Conservation (phyloP, 2,888 invertebrate species). For the Cephus runcator region DNA sequence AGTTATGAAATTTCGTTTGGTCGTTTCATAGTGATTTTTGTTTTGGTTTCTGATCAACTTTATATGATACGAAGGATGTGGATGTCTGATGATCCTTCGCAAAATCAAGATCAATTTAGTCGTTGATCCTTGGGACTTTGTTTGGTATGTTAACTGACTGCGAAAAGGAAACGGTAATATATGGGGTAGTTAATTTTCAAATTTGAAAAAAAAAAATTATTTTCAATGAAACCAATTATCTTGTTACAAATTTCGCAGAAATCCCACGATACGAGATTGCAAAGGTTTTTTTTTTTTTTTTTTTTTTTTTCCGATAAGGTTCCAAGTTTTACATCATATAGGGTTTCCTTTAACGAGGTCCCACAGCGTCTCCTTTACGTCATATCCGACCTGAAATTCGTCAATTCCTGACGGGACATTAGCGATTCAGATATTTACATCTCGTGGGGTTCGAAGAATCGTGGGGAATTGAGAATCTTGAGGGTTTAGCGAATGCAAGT, state of each 20-base stretch:
- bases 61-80: too few relatives aligned
- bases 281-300: not conserved
- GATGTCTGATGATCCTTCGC: too few relatives aligned
- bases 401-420: not conserved
- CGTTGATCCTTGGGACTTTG: not conserved
- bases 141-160: not conserved
- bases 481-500: not conserved
- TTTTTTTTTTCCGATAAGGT: not conserved
- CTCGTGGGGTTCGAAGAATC: not conserved
- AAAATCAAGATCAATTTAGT: too few relatives aligned
- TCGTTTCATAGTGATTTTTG: not conserved
- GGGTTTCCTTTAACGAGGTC: not conserved
- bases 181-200: not conserved
- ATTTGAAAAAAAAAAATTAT: not conserved
- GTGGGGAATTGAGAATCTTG: not conserved
- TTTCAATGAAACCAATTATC: not conserved
- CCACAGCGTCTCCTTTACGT: not conserved
- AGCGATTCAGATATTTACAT: conserved; percentile 1
- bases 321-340: not conserved
- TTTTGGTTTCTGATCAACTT: not conserved
- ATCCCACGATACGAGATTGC: not conserved
- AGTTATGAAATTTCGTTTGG: not conserved
- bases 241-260: not conserved
- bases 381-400: not conserved
- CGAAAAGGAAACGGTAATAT: not conserved